Base-by-base conservation (phyloP, 2,888 invertebrate species). In the Melangyna quadrimaculata region DNA sequence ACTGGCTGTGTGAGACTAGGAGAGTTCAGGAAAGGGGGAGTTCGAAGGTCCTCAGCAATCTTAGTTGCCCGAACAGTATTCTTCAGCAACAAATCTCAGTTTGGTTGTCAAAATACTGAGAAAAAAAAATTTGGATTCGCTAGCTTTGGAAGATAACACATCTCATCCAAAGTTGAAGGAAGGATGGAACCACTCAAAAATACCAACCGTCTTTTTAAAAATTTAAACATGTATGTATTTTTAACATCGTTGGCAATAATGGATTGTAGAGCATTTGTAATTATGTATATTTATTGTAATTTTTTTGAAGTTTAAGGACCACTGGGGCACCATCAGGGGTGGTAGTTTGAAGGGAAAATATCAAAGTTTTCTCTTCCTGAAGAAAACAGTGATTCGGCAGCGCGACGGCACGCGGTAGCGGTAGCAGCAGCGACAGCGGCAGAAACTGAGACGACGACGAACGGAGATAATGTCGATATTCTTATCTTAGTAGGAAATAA, bases 401-500 rank as follows among this genome's bases (percentile, higher is more conserved):
- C n/a, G n/a, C n/a, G n/a, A n/a, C n/a, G n/a, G n/a, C n/a, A n/a
- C n/a, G n/a, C 3, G 7, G 22, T 4, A 17, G 9, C n/a, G 22
- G n/a, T 9, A 5, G 17, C 29, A n/a, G 29, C 3, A 9, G 32
- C 32, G 19, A 10, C 43, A 9, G 37, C n/a, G 40, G 12, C 10
- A 6, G 8, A n/a, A n/a, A n/a, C 5, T 5, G 22, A 10, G 27
- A 29, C 40, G 43, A 29, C 40, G 32, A 35, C 59, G 70, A 12
- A 65, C 59, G 43, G 67, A 81, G 87, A 87, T 87, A 87, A 87
- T 74, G 80, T 74, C 82, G 78, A 78, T 80, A 80, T 71, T 87
- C 87, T 87, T 87, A 87, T 87, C 87, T 87, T 82, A 87, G 78
- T 82, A 87, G 87, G 87, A 87, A 87, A 82, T 82, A 87, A 87